Percentiles rank a stretch among this genome's conserved stretches.
phyloP scores from a whole-genome alignment of 2,888 invertebrate genomes.

The Caenorhabditis sp. region DNA sequence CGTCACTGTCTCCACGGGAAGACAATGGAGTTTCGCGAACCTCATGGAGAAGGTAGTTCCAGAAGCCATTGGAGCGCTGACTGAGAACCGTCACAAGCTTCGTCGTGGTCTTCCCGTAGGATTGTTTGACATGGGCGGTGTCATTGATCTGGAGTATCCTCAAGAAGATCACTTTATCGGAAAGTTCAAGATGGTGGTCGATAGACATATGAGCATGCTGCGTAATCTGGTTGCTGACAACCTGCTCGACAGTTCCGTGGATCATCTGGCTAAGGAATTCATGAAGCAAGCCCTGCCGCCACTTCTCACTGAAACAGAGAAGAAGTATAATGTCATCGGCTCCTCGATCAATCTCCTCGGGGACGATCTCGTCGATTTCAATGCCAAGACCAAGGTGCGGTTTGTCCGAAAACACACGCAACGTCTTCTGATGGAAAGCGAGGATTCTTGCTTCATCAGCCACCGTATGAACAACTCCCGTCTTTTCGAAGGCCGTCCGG shows the following conservation, averaged over 20 bases:
- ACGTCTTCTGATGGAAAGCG: slow-evolving; percentile 76
- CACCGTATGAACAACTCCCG: slow-evolving; percentile 79
- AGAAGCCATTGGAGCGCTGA: slow-evolving; percentile 57
- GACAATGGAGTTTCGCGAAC: slow-evolving; percentile 93
- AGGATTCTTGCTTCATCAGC: slow-evolving; percentile 72
- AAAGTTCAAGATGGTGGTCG: slow-evolving; percentile 71
- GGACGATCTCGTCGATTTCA: slow-evolving; percentile 63
- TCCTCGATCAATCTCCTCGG: slow-evolving; percentile 49
- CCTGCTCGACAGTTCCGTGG: slow-evolving; percentile 90
- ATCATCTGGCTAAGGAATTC: slow-evolving; percentile 91
- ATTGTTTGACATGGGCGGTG: slow-evolving; percentile 75
- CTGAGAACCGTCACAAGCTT: slow-evolving; percentile 56
- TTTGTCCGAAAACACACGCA: slow-evolving; percentile 78
- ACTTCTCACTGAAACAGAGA: slow-evolving; percentile 83
- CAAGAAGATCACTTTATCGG: slow-evolving; percentile 71
- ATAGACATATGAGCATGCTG: slow-evolving; percentile 69
- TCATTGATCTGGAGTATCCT: slow-evolving; percentile 68
- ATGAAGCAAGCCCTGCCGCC: slow-evolving; percentile 94
- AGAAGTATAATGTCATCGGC: slow-evolving; percentile 61
- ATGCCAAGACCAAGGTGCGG: slow-evolving; percentile 68
- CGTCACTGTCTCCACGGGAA: slow-evolving; percentile 94
- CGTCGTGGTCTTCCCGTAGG: slow-evolving; percentile 68
- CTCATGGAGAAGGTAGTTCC: slow-evolving; percentile 88
- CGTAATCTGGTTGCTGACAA: slow-evolving; percentile 80
- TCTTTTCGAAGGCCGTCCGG: slow-evolving; percentile 74